Conservation (phyloP, 2,113 vertebrate genomes). For the Siniperca chuatsi region DNA sequence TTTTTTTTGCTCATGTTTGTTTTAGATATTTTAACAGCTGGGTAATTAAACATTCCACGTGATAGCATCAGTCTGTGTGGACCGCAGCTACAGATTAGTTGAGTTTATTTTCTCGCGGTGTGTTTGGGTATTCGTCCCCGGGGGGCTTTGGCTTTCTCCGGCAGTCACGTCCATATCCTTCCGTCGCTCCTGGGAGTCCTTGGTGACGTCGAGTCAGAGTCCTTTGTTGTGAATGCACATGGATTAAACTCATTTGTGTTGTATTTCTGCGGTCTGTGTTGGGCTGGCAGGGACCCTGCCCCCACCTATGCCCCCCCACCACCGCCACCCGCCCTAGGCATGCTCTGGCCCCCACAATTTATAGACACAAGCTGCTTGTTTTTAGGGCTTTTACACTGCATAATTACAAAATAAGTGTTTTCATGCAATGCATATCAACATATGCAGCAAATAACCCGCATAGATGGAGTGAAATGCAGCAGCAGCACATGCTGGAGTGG, state of each 20-base stretch:
- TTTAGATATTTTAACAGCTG: background rate
- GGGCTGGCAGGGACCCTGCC: slow-evolving; percentile 59
- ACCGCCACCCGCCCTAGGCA: slow-evolving; percentile 20
- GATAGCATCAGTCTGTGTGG: slow-evolving; percentile 22
- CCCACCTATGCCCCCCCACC: slow-evolving; percentile 33
- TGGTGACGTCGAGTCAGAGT: slow-evolving; percentile 20
- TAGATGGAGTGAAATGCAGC: slow-evolving; percentile 16
- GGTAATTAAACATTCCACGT: slow-evolving; percentile 20
- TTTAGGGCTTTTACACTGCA: background rate
- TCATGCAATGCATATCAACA: background rate
- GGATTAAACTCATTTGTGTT: slow-evolving; percentile 79
- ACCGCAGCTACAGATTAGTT: background rate
- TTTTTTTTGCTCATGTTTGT: background rate
- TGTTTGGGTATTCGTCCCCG: slow-evolving; percentile 24
- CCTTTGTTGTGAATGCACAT: slow-evolving; percentile 63
- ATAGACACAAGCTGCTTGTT: slow-evolving; percentile 4
- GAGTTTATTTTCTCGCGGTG: slow-evolving; percentile 11
- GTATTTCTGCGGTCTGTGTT: slow-evolving; percentile 47
- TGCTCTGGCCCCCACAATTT: slow-evolving; percentile 23
- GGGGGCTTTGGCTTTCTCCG: background rate
- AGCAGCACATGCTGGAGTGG: slow-evolving; percentile 62
- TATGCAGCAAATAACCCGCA: slow-evolving; percentile 1
- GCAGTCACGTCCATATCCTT: slow-evolving; percentile 25
- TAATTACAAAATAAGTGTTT: background rate
- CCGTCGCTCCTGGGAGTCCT: slow-evolving; percentile 35